A percentile compares a stretch with the other conserved stretches of the same genome.
phyloP scores from a whole-genome alignment of 2,113 vertebrate species.

The Choloepus hoffmanni region DNA sequence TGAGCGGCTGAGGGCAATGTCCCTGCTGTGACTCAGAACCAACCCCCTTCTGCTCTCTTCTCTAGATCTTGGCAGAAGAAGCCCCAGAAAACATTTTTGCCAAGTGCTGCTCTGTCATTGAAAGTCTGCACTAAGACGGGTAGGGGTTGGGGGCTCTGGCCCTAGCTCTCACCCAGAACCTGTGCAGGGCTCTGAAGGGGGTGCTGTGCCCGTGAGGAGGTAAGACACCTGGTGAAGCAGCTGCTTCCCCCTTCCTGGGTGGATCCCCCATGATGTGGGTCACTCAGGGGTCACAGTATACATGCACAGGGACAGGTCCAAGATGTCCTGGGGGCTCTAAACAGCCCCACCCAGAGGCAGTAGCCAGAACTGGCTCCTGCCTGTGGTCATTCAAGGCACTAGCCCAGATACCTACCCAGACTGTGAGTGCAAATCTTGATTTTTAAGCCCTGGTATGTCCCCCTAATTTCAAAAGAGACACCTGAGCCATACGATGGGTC shows the following conservation, averaged over 20 bases:
- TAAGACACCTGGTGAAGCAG: neutral
- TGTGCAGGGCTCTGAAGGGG: neutral
- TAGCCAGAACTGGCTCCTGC: neutral
- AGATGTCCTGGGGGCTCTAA: rapidly evolving
- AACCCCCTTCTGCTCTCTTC: neutral
- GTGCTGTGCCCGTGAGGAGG: neutral
- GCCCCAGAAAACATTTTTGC: conserved; percentile 53
- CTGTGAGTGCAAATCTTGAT: neutral
- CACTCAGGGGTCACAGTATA: no score
- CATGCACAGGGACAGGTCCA: neutral
- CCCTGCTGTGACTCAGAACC: neutral
- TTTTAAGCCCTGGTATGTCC: neutral
- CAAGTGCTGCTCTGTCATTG: conserved; percentile 61
- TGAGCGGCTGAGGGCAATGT: no score
- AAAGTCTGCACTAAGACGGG: conserved; percentile 2
- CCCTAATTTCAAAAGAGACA: neutral
- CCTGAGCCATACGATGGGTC: rapidly evolving
- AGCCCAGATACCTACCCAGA: neutral
- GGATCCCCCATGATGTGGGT: neutral
- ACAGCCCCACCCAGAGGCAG: neutral
- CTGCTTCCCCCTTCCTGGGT: neutral
- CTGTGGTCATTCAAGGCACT: neutral
- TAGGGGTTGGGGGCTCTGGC: no score
- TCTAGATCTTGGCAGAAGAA: conserved; percentile 66
- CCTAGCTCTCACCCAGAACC: neutral